Conservation (phyloP, 2,797 vertebrate species). For the Gymnopithys bicolor region DNA sequence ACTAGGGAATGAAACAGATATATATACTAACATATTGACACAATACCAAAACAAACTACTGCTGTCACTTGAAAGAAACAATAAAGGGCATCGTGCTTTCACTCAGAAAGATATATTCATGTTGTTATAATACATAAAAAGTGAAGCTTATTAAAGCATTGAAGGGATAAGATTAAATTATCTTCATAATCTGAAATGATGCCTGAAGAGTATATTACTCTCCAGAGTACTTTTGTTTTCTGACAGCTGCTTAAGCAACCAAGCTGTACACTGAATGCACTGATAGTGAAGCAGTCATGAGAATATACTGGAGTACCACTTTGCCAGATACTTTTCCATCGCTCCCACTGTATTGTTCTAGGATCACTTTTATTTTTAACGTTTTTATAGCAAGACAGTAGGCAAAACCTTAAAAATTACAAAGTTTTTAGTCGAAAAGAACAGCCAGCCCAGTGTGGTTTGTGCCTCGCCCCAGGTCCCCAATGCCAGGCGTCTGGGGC, state of each 20-base stretch:
- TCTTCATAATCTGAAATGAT: background rate
- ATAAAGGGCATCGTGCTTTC: background rate
- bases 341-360: background rate
- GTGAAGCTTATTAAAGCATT: background rate
- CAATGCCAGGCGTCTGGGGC: fast-evolving
- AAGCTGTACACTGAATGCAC: background rate
- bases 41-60: background rate
- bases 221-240: background rate
- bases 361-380: background rate
- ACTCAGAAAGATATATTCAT: background rate
- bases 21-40: background rate
- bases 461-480: background rate
- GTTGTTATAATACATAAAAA: background rate
- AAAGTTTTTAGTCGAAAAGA: background rate
- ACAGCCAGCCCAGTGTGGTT: fast-evolving
- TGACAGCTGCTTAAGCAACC: background rate
- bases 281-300: background rate
- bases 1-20: background rate
- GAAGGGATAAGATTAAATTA: background rate
- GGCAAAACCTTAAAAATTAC: fast-evolving
- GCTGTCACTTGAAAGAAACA: background rate
- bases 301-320: background rate
- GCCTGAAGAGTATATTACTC: background rate
- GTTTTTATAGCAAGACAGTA: background rate
- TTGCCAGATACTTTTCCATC: background rate